These are phyloP conservation scores for Drosophila koepferae DNA, from an alignment of 2,888 invertebrate genomes.

Conservation along the genomic window DNA sequence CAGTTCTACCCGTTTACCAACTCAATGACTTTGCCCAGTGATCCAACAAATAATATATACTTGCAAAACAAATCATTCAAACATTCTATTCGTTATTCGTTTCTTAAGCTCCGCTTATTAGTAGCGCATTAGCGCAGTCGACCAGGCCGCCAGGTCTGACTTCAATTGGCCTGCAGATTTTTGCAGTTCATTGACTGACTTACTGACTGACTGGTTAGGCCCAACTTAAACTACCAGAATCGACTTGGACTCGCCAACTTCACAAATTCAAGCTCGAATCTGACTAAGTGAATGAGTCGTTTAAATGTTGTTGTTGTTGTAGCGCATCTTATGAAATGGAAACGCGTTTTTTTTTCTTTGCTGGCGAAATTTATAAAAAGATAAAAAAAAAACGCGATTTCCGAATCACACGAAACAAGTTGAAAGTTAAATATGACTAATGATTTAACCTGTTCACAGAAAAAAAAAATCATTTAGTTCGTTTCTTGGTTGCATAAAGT, in stretches of 20 bases:
- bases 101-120: neutral
- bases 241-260: conserved; percentile 11
- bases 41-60: neutral
- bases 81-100: neutral
- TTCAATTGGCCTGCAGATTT: conserved; percentile 48
- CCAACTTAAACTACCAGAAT: conserved; percentile 53
- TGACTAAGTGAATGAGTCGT: conserved; percentile 77
- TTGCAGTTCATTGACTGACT: conserved; percentile 75
- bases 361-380: conserved; percentile 60
- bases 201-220: conserved; percentile 58
- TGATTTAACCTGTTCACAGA: conserved; percentile 5
- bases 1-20: neutral
- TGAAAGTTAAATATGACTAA: conserved; percentile 61
- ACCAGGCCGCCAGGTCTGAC: conserved; percentile 27
- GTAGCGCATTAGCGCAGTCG: conserved; percentile 39
- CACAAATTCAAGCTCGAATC: conserved; percentile 29
- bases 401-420: conserved; percentile 51
- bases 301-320: conserved; percentile 38
- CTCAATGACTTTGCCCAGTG: neutral
- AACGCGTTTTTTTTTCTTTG: conserved; percentile 17
- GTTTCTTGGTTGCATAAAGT: conserved; percentile 14
- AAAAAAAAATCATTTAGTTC: conserved; percentile 10
- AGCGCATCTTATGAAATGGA: conserved; percentile 52
- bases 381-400: conserved; percentile 75
- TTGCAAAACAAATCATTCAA: neutral